A percentile compares a stretch with the other conserved stretches of the same genome.
phyloP scores from a whole-genome alignment of 2,113 vertebrate genomes.

The Pontoporia blainvillei region DNA sequence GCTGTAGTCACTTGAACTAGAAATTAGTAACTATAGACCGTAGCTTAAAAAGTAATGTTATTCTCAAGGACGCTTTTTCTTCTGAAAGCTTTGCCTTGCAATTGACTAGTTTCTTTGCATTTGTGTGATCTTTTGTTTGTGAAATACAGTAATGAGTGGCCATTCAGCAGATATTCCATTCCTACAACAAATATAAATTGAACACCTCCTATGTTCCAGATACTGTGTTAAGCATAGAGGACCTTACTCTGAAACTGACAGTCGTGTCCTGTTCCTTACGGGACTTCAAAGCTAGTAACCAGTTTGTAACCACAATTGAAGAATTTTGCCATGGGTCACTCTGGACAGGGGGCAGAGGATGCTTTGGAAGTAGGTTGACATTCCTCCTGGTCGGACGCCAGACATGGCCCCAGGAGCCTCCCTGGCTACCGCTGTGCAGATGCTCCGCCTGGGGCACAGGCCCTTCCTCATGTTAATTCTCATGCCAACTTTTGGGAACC shows the following conservation, averaged over 20 bases:
- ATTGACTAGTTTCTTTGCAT: neutral
- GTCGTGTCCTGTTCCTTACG: neutral
- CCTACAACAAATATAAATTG: neutral
- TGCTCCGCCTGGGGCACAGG: neutral
- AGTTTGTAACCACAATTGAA: neutral
- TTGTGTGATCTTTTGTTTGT: neutral
- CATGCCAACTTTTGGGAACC: slow-evolving; percentile 35
- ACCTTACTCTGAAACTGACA: neutral
- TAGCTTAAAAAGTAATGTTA: neutral
- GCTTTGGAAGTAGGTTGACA: neutral
- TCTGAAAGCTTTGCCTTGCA: neutral
- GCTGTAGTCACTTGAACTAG: neutral
- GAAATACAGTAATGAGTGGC: neutral
- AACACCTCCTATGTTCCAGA: neutral
- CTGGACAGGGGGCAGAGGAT: neutral
- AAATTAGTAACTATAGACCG: neutral
- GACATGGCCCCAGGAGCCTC: neutral
- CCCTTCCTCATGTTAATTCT: neutral
- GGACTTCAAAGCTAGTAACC: neutral
- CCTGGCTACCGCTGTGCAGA: fast-evolving
- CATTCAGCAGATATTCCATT: neutral
- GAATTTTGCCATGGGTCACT: neutral
- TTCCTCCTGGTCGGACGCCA: neutral
- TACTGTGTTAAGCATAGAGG: neutral
- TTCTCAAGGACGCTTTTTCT: neutral